Evolutionary conservation across 2,113 vertebrate species (phyloP), one percentile per base, ranked within the genome.

Genomic region (mouse (Mus musculus)): DNA sequence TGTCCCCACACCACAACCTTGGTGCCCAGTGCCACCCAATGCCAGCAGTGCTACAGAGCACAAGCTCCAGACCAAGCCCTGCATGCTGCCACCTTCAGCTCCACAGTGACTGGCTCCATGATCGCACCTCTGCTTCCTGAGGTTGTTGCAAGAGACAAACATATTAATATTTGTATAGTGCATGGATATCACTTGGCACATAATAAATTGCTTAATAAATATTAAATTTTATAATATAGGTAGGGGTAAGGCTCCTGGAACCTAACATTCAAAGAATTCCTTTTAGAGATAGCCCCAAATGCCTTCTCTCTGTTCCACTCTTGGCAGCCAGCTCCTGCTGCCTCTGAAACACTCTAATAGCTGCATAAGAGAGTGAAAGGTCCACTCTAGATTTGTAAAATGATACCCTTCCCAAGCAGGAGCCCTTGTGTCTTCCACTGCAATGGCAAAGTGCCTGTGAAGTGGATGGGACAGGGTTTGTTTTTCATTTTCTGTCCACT

Each of bases 141-240:
- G 46, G 4, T 46, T 67, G 56, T 63, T 28, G 42, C 19, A 69
- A 94, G 39, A 39, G 33, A 36, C 49, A 49, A 65, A 33, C 28
- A 11, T 42, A 46, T 71, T 84, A 52, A 14, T 87, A n/a, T 65
- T 87, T 88, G 52, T 36, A 61, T n/a, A 92, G 56, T 73, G 69
- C 10, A 28, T 88, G n/a, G 46, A 59, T 87, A 73, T 52, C 39
- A 77, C 39, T 73, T 67, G 61, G 69, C 28, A 92, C 46, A 84
- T 59, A 89, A 71, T 72, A 9, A 87, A 67, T 91, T 91, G 90
- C 49, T 88, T 85, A 85, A 92, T 73, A 90, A 90, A 84, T 75
- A 28, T 84, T 96, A 71, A 81, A 36, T 22, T n/a, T 69, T 81
- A 84, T 12, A 71, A 67, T 42, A 75, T 30, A 71, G 24, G 54